Conservation (phyloP, 2,888 invertebrate genomes). For the Scelioninae gen. 2 region DNA sequence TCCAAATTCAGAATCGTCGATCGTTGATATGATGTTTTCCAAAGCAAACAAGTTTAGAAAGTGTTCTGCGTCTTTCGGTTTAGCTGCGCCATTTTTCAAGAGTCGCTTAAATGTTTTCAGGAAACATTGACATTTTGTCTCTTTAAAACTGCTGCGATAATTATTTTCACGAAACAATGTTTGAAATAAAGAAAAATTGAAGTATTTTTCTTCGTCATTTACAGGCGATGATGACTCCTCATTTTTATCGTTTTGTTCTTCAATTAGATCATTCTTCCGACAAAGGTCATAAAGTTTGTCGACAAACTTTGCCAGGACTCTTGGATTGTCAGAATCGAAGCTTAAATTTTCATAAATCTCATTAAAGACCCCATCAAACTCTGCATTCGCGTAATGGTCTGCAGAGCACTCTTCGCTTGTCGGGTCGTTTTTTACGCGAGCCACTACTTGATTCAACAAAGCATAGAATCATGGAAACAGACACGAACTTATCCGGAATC, state of each 20-base stretch:
- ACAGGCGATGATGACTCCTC: not conserved
- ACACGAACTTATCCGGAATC: constrained; percentile 64
- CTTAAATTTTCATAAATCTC: constrained; percentile 13
- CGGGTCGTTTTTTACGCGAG: not conserved
- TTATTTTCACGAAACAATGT: constrained; percentile 5
- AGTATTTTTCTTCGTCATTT: not conserved
- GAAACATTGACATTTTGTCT: constrained; percentile 27
- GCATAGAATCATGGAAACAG: constrained; percentile 66
- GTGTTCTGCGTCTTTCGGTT: constrained; percentile 16
- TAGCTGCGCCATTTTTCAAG: not conserved
- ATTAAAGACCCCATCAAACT: constrained; percentile 3
- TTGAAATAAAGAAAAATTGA: constrained; percentile 17
- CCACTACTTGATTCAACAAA: constrained; percentile 66
- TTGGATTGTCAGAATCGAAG: not conserved
- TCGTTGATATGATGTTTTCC: not conserved
- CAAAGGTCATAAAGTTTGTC: constrained; percentile 26
- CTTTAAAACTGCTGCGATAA: not conserved
- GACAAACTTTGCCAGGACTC: constrained; percentile 3
- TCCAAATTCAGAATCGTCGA: constrained; percentile 17
- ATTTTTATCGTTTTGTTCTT: not conserved
- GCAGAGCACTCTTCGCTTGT: not conserved
- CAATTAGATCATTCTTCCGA: constrained; percentile 16
- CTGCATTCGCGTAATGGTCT: not conserved
- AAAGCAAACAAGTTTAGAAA: constrained; percentile 37
- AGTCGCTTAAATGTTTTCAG: constrained; percentile 1